Percentiles rank a stretch among this genome's conserved stretches.
Conservation (phyloP, 1,140 invertebrate species). For the Ditylenchus dipsaci region DNA sequence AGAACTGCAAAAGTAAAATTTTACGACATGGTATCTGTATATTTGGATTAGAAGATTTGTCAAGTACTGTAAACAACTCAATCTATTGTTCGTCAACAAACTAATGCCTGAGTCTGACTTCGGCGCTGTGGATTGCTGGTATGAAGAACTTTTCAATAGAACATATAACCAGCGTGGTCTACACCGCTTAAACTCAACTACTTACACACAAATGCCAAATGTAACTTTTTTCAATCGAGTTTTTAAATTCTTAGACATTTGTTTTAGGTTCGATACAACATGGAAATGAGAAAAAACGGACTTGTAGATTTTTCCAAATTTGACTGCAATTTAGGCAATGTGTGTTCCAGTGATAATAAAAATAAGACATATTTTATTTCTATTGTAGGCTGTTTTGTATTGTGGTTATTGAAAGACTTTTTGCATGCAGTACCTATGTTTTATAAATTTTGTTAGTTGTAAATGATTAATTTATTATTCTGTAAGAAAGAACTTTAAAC, state of each 20-base stretch:
- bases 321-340: not conserved
- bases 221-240: not conserved
- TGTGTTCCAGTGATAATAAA: too few relatives aligned
- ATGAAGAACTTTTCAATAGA: conserved; percentile 35
- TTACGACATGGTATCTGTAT: conserved; percentile 34
- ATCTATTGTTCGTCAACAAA: conserved; percentile 40
- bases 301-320: not conserved
- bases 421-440: too few relatives aligned
- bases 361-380: too few relatives aligned
- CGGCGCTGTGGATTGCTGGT: conserved; percentile 40
- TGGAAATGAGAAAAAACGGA: not conserved
- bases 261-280: not conserved
- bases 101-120: conserved; percentile 38
- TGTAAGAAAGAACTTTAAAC: too few relatives aligned
- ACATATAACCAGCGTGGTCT: not conserved
- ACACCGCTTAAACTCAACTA: not conserved
- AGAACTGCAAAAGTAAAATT: not conserved
- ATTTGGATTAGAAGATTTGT: conserved; percentile 37
- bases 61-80: conserved; percentile 10
- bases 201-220: not conserved
- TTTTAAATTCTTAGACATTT: not conserved
- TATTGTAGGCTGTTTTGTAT: too few relatives aligned
- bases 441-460: too few relatives aligned
- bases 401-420: too few relatives aligned
- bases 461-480: too few relatives aligned